Evolutionary conservation across 2,797 vertebrate species (phyloP).

Genomic region (Borostomias antarcticus): DNA sequence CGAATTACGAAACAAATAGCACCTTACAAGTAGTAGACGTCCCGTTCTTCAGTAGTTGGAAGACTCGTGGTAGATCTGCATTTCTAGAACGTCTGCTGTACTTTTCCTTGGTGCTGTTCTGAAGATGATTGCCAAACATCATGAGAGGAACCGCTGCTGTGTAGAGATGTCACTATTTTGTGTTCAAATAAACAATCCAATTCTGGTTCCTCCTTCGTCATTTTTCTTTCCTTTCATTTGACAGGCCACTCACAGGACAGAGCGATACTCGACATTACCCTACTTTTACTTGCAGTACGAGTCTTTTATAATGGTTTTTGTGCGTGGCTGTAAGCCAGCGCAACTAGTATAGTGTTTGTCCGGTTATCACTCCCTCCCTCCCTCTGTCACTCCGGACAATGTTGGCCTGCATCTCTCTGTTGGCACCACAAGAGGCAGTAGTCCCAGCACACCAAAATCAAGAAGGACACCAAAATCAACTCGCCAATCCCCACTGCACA

Average conservation of each 20-base stretch:
- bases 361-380: too few species aligned
- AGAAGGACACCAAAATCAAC: too few species aligned
- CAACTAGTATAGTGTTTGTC: too few species aligned
- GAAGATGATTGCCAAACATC: constrained; percentile 58
- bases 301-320: background rate
- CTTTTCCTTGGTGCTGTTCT: constrained; percentile 13
- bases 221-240: background rate
- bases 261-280: background rate
- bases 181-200: constrained; percentile 32
- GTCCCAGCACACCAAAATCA: too few species aligned
- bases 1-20: constrained; percentile 12
- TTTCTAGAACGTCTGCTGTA: background rate
- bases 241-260: background rate
- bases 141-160: constrained; percentile 33
- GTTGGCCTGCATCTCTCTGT: too few species aligned
- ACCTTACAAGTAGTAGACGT: constrained; percentile 5
- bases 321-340: too few species aligned
- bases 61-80: background rate
- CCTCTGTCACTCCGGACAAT: too few species aligned
- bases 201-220: background rate
- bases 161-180: constrained; percentile 20
- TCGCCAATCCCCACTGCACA: too few species aligned
- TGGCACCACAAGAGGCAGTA: too few species aligned
- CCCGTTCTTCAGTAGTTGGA: background rate
- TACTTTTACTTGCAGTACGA: too few species aligned